A percentile compares a stretch with the other conserved stretches of the same genome.
phyloP scores from a whole-genome alignment of 2,888 invertebrate species.

The Clistopyga incitator region DNA sequence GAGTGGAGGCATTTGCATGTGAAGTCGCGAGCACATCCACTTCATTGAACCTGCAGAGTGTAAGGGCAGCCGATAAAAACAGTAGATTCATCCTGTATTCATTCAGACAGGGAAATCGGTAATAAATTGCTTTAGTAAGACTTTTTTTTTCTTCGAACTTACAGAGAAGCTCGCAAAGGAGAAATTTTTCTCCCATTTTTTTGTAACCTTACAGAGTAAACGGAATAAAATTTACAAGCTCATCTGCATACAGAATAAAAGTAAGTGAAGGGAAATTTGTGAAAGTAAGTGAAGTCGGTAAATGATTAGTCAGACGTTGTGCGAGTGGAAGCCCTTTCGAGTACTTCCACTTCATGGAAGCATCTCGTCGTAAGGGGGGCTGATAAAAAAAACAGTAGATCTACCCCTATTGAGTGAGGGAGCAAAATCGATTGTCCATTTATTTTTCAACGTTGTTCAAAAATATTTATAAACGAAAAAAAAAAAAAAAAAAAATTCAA shows the following conservation, averaged over 20 bases:
- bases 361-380: neutral
- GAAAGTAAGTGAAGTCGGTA: neutral
- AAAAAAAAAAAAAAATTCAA: neutral
- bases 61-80: neutral
- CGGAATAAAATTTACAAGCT: too few relatives aligned
- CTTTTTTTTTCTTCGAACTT: too few relatives aligned
- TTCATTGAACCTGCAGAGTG: neutral
- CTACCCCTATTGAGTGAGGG: neutral
- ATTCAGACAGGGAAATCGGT: neutral
- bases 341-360: neutral
- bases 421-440: too few relatives aligned
- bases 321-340: conserved; percentile 20
- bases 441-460: too few relatives aligned
- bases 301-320: conserved; percentile 23
- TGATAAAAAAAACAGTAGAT: neutral
- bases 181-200: too few relatives aligned
- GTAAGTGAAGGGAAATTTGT: too few relatives aligned
- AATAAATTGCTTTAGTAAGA: neutral
- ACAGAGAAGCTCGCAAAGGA: too few relatives aligned
- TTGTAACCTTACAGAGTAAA: too few relatives aligned
- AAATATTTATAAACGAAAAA: too few relatives aligned
- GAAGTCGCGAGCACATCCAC: conserved; percentile 32
- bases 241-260: too few relatives aligned
- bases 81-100: neutral
- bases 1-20: conserved; percentile 13